Evolutionary conservation across 2,797 vertebrate species (phyloP).

Genomic region (Austrolebias charrua): DNA sequence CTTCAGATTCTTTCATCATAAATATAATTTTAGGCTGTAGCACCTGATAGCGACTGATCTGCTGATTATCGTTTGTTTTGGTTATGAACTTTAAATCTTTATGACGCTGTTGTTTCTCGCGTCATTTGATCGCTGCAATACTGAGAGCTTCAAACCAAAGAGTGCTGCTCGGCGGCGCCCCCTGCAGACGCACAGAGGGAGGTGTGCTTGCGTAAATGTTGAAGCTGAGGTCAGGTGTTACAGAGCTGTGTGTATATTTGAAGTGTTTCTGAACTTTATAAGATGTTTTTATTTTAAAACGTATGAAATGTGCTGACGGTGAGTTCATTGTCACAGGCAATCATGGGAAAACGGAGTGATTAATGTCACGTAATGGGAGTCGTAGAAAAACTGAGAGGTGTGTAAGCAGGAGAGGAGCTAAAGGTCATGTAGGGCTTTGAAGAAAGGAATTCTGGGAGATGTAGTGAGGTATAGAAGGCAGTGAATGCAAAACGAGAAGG

Average conservation of each 20-base stretch:
- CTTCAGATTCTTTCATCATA: no score
- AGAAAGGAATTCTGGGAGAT: constrained; percentile 19
- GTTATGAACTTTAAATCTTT: no score
- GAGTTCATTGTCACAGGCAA: constrained; percentile 38
- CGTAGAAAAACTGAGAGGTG: no score
- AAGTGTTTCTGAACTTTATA: constrained; percentile 41
- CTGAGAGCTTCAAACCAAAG: constrained; percentile 62
- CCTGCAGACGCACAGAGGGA: constrained; percentile 4
- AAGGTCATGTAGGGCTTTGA: no score
- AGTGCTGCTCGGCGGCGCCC: constrained; percentile 30
- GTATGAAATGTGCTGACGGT: constrained; percentile 16
- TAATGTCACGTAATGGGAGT: not conserved
- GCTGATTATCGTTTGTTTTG: no score
- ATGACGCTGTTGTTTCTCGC: constrained; percentile 6
- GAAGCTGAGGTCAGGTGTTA: constrained; percentile 17
- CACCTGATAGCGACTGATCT: no score
- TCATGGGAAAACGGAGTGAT: constrained; percentile 34
- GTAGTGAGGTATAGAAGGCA: constrained; percentile 1
- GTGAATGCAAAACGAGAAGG: no score
- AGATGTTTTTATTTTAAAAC: constrained; percentile 23
- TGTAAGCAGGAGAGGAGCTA: no score
- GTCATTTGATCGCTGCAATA: constrained; percentile 32
- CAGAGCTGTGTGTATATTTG: constrained; percentile 67
- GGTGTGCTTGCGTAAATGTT: not conserved
- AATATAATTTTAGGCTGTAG: no score